A percentile compares a stretch with the other conserved stretches of the same genome.
Evolutionary conservation across 2,888 invertebrate genomes (phyloP).

Genomic region (Choreutis nemorana): DNA sequence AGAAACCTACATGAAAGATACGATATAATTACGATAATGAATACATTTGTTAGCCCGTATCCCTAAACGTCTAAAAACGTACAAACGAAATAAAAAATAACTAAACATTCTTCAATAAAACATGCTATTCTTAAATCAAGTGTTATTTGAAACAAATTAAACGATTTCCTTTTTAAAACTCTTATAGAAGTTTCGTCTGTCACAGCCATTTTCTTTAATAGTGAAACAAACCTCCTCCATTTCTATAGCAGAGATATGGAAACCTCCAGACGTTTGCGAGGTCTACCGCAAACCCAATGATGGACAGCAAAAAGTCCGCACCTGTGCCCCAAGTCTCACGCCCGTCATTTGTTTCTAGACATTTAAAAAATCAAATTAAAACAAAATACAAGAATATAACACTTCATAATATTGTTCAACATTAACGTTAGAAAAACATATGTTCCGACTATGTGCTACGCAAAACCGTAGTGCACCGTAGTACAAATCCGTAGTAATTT

Average conservation of each 20-base stretch:
- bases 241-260: conserved; percentile 80
- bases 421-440: too few species aligned
- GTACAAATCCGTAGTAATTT: neutral
- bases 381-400: too few species aligned
- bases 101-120: too few species aligned
- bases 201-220: neutral
- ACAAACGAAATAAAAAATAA: too few species aligned
- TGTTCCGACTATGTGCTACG: neutral
- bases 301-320: conserved; percentile 81
- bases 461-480: neutral
- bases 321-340: conserved; percentile 85
- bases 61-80: too few species aligned
- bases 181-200: neutral
- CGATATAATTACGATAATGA: too few species aligned
- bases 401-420: neutral
- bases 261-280: conserved; percentile 88
- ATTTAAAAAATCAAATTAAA: too few species aligned
- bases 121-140: too few species aligned
- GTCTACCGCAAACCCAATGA: conserved; percentile 87
- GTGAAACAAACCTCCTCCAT: conserved; percentile 72
- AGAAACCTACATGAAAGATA: too few species aligned
- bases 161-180: too few species aligned
- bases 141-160: too few species aligned
- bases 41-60: too few species aligned
- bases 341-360: conserved; percentile 60